Percentiles rank a stretch among this genome's conserved stretches.
Conservation (phyloP, 2,113 vertebrate species). For the Aphelocoma coerulescens region DNA sequence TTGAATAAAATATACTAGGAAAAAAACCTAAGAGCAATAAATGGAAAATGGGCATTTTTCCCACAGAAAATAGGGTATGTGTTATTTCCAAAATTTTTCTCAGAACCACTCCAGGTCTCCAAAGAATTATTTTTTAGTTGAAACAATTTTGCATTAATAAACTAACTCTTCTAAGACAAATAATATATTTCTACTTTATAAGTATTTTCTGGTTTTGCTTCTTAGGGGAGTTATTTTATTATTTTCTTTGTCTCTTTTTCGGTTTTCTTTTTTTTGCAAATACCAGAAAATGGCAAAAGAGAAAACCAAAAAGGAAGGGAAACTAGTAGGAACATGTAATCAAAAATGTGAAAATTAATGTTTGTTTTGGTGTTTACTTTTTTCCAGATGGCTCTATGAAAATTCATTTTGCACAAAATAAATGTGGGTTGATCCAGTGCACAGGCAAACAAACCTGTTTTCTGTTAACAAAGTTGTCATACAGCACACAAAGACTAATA, state of each 20-base stretch:
- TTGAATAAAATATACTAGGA: background rate
- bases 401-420: background rate
- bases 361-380: background rate
- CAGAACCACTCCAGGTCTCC: background rate
- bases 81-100: background rate
- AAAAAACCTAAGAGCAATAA: background rate
- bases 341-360: background rate
- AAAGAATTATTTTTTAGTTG: background rate
- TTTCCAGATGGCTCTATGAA: background rate
- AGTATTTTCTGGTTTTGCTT: background rate
- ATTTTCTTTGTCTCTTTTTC: background rate
- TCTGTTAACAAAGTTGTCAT: background rate
- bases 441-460: background rate
- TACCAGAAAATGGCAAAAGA: background rate
- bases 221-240: background rate
- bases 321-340: background rate
- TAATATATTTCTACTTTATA: background rate
- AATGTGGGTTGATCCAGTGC: background rate
- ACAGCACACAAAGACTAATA: background rate
- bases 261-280: background rate
- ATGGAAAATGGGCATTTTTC: background rate
- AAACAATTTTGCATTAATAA: background rate
- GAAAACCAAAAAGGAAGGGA: background rate
- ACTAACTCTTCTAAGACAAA: background rate
- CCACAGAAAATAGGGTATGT: background rate